These are phyloP conservation scores for Melanostoma mellinum DNA, from an alignment of 2,888 invertebrate species.

Conservation along the genomic window DNA sequence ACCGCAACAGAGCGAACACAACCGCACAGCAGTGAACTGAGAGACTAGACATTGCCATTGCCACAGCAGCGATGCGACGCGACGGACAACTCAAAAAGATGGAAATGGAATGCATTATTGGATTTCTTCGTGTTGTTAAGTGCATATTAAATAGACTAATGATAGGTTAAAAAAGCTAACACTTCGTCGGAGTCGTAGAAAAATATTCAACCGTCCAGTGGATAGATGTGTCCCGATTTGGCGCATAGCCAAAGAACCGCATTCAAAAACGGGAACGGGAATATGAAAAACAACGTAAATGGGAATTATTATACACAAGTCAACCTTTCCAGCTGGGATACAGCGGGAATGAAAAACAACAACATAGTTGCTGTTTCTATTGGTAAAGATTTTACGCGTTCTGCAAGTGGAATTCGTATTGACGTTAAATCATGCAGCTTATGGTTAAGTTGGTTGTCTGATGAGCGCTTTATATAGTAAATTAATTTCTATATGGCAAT, in stretches of 20 bases:
- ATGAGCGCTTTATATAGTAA: conserved; percentile 69
- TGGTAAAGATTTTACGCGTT: conserved; percentile 39
- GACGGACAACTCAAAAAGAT: conserved; percentile 47
- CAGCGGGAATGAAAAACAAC: conserved; percentile 20
- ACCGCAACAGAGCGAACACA: conserved; percentile 17
- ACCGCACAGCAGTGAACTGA: conserved; percentile 15
- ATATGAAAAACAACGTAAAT: conserved; percentile 59
- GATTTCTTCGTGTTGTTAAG: conserved; percentile 73
- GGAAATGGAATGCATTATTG: conserved; percentile 73
- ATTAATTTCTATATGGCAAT: conserved; percentile 65
- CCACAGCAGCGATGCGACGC: conserved; percentile 7
- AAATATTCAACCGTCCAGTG: conserved; percentile 53
- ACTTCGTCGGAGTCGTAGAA: conserved; percentile 59
- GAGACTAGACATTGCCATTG: not conserved
- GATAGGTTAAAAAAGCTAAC: conserved; percentile 65
- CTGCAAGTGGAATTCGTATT: conserved; percentile 59
- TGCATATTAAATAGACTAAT: conserved; percentile 73
- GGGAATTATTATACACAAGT: conserved; percentile 57
- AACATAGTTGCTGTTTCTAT: conserved; percentile 5
- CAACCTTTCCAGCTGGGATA: conserved; percentile 43
- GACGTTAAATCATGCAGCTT: conserved; percentile 58
- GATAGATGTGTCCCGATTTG: conserved; percentile 61
- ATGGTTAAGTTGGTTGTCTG: conserved; percentile 66
- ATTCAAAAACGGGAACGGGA: conserved; percentile 69
- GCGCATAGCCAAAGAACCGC: conserved; percentile 53